Evolutionary conservation across 2,113 vertebrate species (phyloP).

Genomic region (Otocyon megalotis): DNA sequence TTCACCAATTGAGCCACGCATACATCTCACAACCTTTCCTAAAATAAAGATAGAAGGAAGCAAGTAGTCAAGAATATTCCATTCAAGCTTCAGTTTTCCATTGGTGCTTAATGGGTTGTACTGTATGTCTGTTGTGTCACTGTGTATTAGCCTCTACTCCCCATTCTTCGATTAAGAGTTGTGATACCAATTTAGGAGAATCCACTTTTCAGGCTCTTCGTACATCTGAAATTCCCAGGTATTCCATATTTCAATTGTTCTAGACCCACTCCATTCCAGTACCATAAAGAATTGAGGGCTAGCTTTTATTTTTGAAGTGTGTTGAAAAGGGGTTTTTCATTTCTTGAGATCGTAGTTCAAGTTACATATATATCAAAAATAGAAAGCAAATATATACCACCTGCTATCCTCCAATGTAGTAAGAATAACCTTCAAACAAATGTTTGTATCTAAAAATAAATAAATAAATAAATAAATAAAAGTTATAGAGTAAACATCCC

Average conservation of each 20-base stretch:
- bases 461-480: background rate
- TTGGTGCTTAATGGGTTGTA: background rate
- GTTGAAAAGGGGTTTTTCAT: background rate
- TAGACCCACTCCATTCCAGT: background rate
- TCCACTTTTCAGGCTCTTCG: background rate
- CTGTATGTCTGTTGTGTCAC: background rate
- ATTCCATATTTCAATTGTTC: background rate
- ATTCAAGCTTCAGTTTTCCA: background rate
- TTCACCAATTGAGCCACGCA: background rate
- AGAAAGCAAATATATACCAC: background rate
- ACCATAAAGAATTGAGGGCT: background rate
- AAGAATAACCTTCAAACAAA: background rate
- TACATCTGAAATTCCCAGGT: background rate
- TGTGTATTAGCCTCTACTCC: background rate
- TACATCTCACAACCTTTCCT: background rate
- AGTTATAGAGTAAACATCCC: background rate
- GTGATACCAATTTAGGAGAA: background rate
- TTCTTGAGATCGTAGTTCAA: conserved; percentile 25
- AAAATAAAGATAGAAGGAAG: background rate
- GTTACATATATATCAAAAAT: background rate
- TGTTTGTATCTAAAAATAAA: background rate
- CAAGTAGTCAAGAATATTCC: background rate
- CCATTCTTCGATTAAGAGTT: background rate
- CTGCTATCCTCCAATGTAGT: background rate
- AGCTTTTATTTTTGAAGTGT: background rate